Base-by-base conservation (phyloP, 1,140 invertebrate species). In the Zaprionus kolodkinae region DNA sequence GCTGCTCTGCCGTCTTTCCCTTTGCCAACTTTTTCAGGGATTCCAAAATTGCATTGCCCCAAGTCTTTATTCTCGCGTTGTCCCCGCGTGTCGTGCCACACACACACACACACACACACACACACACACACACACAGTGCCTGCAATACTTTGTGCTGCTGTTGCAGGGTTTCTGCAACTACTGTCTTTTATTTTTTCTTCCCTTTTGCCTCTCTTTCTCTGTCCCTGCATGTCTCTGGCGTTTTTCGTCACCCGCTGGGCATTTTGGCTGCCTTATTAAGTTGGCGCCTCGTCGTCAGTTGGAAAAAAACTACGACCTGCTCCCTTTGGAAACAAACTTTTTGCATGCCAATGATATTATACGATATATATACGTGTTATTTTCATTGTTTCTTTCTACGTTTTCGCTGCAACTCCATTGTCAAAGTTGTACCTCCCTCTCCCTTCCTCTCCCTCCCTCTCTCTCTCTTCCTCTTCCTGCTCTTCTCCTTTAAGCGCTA, bases 181-280 rank as follows among this genome's bases (percentile, higher is more conserved):
- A 3, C n/a, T 17, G 27, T 10, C 0, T n/a, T 9, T 17, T 69
- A 27, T 1, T 27, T 54, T 57, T n/a, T 15, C 36, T 27, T 60
- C 35, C 30, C 21, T 56, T 71, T 21, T 33, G 25, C 35, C n/a
- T 52, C 13, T 54, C n/a, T 45, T 1, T 45, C 40, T 15, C 40
- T 17, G 1, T 9, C 35, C 6, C 21, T 69, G 35, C 56, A 17
- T 60, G 33, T 66, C 36, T 9, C 35, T 21, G 33, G 55, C 52
- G 45, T 63, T 76, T 69, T 72, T 56, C 36, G 68, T 54, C 76
- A 76, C 76, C 80, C 80, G 73, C 67, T 72, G 64, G 54, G 81
- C 67, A 76, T 61, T 64, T 83, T 79, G 69, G 72, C 63, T 81
- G 85, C 83, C 84, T 89, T 87, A 84, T 87, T 83, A 87, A 88